A percentile compares a stretch with the other conserved stretches of the same genome.
Evolutionary conservation across 2,888 invertebrate genomes (phyloP).

Genomic region (Mamestra brassicae): DNA sequence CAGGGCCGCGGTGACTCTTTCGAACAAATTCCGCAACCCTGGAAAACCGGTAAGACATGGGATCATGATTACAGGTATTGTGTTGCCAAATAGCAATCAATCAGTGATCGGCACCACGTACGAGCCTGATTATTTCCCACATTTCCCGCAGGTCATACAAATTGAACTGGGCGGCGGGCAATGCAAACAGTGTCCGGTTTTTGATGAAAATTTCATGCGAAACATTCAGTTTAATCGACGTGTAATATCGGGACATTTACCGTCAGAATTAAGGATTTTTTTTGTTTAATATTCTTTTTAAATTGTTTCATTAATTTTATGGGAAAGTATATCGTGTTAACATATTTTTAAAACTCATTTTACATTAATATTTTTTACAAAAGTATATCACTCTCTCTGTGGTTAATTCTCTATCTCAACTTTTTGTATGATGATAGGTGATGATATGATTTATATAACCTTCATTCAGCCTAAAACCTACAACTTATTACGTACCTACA

Average conservation of each 20-base stretch:
- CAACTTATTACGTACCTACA: not conserved
- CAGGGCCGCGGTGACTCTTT: no score
- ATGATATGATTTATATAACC: not conserved
- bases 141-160: conserved; percentile 28
- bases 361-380: not conserved
- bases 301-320: conserved; percentile 2
- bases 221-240: conserved; percentile 15
- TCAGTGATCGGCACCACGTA: conserved; percentile 10
- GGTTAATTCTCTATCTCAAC: not conserved
- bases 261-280: not conserved
- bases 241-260: conserved; percentile 9
- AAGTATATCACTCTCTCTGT: not conserved
- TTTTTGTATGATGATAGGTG: not conserved
- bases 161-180: conserved; percentile 29
- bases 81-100: conserved; percentile 36
- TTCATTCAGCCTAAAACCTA: no score
- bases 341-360: not conserved
- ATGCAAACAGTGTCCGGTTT: conserved; percentile 12
- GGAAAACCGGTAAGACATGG: not conserved
- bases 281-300: not conserved
- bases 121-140: conserved; percentile 22
- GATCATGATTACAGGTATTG: conserved; percentile 16
- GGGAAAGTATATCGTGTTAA: not conserved
- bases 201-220: conserved; percentile 17
- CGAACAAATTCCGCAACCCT: no score